These are phyloP conservation scores for Neotragus pygmaeus DNA, from an alignment of 2,113 vertebrate species.

Conservation along the genomic window DNA sequence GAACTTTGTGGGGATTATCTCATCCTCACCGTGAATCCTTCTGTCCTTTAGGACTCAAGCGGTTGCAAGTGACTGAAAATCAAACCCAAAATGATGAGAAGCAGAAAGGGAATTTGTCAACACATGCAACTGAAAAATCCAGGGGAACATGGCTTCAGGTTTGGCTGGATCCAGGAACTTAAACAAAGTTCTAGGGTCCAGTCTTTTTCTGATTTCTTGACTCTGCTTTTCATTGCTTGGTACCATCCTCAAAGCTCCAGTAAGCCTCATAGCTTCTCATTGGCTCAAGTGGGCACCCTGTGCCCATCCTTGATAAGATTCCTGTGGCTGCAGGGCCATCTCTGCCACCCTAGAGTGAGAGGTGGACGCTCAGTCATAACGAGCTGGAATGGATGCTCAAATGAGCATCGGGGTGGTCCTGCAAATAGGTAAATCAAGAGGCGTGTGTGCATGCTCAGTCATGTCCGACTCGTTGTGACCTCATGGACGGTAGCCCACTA, in stretches of 20 bases:
- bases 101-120: neutral
- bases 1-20: too few relatives aligned
- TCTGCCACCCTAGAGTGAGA: neutral
- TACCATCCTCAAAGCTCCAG: neutral
- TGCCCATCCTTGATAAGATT: neutral
- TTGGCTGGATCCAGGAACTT: neutral
- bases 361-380: fast-evolving
- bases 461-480: neutral
- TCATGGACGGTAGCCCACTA: neutral
- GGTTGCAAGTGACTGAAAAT: neutral
- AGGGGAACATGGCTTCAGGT: neutral
- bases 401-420: fast-evolving
- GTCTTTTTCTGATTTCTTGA: neutral
- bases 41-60: neutral
- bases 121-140: neutral
- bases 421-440: neutral
- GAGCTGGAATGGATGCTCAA: neutral
- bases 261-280: neutral
- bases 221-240: neutral
- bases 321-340: too few relatives aligned
- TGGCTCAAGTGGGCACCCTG: neutral
- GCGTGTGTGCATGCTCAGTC: neutral
- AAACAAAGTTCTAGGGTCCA: neutral
- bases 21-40: neutral
- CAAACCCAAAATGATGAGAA: neutral